These are phyloP conservation scores for Graptemys geographica DNA, from an alignment of 2,797 vertebrate species.

Conservation along the genomic window DNA sequence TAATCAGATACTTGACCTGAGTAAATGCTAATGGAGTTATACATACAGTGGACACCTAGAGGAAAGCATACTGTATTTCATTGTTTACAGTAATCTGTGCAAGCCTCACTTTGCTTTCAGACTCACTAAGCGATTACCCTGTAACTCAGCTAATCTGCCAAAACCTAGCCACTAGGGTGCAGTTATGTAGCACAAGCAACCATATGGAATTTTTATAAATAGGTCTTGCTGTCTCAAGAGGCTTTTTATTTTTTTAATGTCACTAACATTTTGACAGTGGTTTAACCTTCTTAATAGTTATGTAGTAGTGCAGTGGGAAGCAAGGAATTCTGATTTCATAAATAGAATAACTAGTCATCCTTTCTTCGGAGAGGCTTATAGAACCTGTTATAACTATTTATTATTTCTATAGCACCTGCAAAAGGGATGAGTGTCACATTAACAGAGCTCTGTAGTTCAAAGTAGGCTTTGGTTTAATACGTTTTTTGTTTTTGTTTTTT, in stretches of 20 bases:
- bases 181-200: conserved; percentile 54
- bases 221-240: not conserved
- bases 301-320: not conserved
- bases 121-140: not conserved
- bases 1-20: not conserved
- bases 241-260: not conserved
- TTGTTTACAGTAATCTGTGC: not conserved
- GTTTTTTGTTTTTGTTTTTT: too few species aligned
- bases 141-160: not conserved
- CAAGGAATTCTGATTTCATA: not conserved
- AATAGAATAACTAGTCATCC: not conserved
- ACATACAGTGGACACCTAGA: not conserved
- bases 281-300: not conserved
- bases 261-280: not conserved
- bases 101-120: not conserved
- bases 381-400: not conserved
- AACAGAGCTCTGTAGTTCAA: not conserved
- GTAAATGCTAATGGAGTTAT: not conserved
- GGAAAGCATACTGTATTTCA: not conserved
- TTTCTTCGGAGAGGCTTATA: not conserved
- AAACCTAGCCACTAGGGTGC: conserved; percentile 64
- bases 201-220: not conserved
- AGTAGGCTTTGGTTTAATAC: not conserved
- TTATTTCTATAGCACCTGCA: not conserved
- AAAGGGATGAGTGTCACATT: not conserved